Percentiles rank a stretch among this genome's conserved stretches.
phyloP scores from a whole-genome alignment of 1,140 invertebrate species.

The Anastrepha ludens region DNA sequence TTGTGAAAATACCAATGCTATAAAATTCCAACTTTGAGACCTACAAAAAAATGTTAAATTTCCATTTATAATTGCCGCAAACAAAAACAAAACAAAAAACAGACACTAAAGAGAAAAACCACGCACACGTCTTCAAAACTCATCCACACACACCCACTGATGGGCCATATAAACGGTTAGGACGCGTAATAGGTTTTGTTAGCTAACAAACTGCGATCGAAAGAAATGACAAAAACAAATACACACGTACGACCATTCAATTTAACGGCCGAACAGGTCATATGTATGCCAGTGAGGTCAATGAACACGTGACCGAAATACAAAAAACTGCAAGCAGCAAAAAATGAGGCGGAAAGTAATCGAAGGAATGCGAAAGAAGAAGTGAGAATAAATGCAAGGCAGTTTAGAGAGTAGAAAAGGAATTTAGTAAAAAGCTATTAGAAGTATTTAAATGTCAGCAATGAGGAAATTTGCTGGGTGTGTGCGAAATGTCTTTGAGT shows the following conservation, averaged over 20 bases:
- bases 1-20: background rate
- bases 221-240: background rate
- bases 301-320: conserved; percentile 49
- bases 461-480: background rate
- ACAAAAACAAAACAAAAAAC: background rate
- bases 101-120: background rate
- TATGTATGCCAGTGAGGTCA: conserved; percentile 42
- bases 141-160: conserved; percentile 27
- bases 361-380: conserved; percentile 9
- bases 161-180: conserved; percentile 25
- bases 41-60: background rate
- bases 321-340: background rate
- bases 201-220: conserved; percentile 20
- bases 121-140: background rate
- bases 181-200: conserved; percentile 40
- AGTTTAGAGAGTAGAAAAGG: conserved; percentile 14
- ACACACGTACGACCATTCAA: conserved; percentile 44
- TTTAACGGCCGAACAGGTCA: conserved; percentile 51
- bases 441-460: conserved; percentile 2
- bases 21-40: background rate
- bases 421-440: conserved; percentile 34
- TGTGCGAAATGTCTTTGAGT: background rate
- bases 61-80: background rate
- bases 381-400: conserved; percentile 21
- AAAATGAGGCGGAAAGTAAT: background rate